Conservation (phyloP, 2,797 vertebrate genomes). For the Sebastes elongatus region DNA sequence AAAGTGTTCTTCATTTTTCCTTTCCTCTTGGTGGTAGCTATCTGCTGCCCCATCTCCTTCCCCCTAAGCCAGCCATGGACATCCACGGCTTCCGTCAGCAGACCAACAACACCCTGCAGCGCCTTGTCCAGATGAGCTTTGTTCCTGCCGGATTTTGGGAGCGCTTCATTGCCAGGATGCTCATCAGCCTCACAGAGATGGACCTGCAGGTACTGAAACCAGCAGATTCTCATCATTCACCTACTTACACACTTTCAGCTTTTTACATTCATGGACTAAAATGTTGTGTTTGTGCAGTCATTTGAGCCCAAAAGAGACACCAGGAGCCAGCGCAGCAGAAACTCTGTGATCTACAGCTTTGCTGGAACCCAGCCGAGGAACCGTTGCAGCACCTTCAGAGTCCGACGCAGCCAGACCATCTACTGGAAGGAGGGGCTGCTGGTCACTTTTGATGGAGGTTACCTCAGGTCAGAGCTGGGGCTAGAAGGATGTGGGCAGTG, state of each 20-base stretch:
- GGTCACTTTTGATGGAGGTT: slow-evolving; percentile 96
- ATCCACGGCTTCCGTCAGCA: slow-evolving; percentile 87
- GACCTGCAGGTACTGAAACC: slow-evolving; percentile 89
- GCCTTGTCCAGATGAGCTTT: slow-evolving; percentile 98
- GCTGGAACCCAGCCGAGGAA: slow-evolving; percentile 88
- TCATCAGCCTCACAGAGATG: slow-evolving; percentile 97
- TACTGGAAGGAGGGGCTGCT: slow-evolving; percentile 99
- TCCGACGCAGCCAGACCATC: slow-evolving; percentile 94
- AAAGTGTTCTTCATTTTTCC: neutral
- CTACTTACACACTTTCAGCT: neutral
- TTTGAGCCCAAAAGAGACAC: slow-evolving; percentile 88
- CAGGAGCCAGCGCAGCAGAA: slow-evolving; percentile 81
- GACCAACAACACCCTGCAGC: slow-evolving; percentile 88
- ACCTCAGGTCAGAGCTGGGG: slow-evolving; percentile 88
- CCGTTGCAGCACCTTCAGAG: slow-evolving; percentile 96
- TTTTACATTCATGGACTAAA: neutral
- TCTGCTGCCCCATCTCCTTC: slow-evolving; percentile 95
- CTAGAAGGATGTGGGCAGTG: neutral
- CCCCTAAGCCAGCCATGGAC: slow-evolving; percentile 93
- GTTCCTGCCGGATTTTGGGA: slow-evolving; percentile 98
- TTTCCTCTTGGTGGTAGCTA: slow-evolving; percentile 82
- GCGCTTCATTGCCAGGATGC: slow-evolving; percentile 95
- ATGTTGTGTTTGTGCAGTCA: slow-evolving; percentile 76
- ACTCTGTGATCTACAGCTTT: slow-evolving; percentile 91
- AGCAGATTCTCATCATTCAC: neutral